phyloP scores from a whole-genome alignment of 2,888 invertebrate genomes.

The Volucella bombylans region DNA sequence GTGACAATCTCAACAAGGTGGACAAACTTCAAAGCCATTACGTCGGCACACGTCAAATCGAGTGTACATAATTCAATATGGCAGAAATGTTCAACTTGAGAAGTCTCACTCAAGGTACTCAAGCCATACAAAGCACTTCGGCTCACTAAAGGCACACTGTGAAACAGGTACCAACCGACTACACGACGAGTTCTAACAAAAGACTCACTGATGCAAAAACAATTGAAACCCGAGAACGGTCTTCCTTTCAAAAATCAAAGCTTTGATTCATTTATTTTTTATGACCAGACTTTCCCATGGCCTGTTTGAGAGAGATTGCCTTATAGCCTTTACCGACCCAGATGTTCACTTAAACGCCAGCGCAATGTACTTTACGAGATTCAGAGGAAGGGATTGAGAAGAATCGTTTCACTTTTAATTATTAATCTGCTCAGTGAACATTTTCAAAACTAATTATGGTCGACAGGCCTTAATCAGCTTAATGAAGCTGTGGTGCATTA shows the following conservation, averaged over 20 bases:
- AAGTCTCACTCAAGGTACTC: constrained; percentile 19
- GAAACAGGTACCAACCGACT: constrained; percentile 13
- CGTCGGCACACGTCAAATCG: constrained; percentile 54
- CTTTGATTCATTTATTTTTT: constrained; percentile 47
- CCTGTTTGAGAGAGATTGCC: constrained; percentile 9
- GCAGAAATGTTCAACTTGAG: constrained; percentile 54
- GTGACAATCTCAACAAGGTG: constrained; percentile 36
- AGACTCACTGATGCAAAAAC: constrained; percentile 54
- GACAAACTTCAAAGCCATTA: constrained; percentile 46
- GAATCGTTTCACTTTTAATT: constrained; percentile 49
- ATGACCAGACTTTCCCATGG: constrained; percentile 32
- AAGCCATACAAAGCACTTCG: neutral
- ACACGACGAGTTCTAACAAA: constrained; percentile 30
- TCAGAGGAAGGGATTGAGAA: neutral
- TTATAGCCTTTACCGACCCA: constrained; percentile 48
- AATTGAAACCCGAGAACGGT: constrained; percentile 57
- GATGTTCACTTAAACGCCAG: constrained; percentile 55
- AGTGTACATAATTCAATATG: constrained; percentile 64
- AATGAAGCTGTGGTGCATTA: constrained; percentile 47
- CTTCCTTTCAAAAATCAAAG: constrained; percentile 62
- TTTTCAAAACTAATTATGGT: constrained; percentile 69
- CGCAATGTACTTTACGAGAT: neutral
- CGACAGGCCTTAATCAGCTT: constrained; percentile 69
- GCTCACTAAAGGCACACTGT: neutral
- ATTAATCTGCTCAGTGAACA: constrained; percentile 71